Evolutionary conservation across 2,113 vertebrate genomes (phyloP).

Genomic region (Microcebus griseorufus): DNA sequence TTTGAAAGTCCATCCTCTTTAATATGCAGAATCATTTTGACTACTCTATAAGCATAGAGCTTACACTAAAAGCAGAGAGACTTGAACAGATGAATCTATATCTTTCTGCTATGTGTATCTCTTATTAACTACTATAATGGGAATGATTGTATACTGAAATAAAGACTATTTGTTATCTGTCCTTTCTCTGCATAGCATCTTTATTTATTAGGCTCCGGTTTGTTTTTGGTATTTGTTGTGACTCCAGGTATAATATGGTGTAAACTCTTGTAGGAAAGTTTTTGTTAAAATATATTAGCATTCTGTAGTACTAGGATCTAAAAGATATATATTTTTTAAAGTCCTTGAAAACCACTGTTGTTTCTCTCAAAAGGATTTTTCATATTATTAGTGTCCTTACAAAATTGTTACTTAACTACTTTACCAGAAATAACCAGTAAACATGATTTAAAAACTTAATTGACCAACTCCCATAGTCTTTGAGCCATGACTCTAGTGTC

Average conservation of each 20-base stretch:
- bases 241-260: not conserved
- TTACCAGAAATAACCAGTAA: not conserved
- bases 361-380: constrained; percentile 16
- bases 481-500: not conserved
- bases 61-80: not conserved
- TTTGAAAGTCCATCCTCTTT: not conserved
- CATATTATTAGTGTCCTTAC: not conserved
- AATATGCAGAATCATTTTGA: constrained; percentile 28
- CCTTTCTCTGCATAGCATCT: not conserved
- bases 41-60: not conserved
- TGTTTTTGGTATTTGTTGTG: not conserved
- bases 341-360: not conserved
- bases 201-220: not conserved
- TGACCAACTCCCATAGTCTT: not conserved
- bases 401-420: constrained; percentile 13
- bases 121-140: not conserved
- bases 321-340: not conserved
- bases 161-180: not conserved
- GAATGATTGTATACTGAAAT: not conserved
- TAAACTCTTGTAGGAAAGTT: constrained; percentile 21
- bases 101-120: constrained; percentile 4
- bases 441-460: not conserved
- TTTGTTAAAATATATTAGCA: constrained; percentile 15
- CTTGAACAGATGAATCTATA: constrained; percentile 5
- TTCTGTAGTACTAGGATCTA: not conserved